Percentiles rank a stretch among this genome's conserved stretches.
phyloP scores from a whole-genome alignment of 2,113 vertebrate genomes.

The Emydocephalus ijimae region DNA sequence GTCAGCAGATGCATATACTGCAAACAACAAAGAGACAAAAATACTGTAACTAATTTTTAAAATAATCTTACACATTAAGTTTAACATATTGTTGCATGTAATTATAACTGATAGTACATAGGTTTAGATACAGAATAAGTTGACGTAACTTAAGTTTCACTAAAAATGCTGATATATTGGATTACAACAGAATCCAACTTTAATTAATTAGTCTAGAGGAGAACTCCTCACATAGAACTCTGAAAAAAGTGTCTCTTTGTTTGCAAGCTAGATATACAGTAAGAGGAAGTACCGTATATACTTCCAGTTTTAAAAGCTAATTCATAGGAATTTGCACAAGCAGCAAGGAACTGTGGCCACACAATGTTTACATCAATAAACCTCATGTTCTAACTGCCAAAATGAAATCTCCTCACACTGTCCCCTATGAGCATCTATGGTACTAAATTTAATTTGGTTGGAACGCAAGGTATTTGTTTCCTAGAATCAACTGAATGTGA shows the following conservation, averaged over 20 bases:
- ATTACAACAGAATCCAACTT: background rate
- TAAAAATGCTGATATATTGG: background rate
- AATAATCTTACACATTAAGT: background rate
- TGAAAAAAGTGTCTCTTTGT: background rate
- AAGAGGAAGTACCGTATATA: background rate
- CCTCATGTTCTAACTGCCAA: background rate
- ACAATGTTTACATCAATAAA: conserved; percentile 1
- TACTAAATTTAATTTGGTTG: background rate
- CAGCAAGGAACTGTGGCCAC: background rate
- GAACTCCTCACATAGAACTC: background rate
- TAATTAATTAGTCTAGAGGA: background rate
- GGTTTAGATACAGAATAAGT: background rate
- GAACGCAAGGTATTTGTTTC: background rate
- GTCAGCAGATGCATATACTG: background rate
- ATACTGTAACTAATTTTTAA: background rate
- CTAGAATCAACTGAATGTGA: background rate
- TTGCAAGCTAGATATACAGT: background rate
- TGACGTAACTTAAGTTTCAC: background rate
- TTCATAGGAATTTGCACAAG: background rate
- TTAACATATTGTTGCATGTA: background rate
- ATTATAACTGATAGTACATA: background rate
- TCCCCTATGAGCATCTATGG: background rate
- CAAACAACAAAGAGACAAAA: background rate
- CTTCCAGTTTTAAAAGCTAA: background rate
- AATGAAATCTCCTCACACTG: background rate